Evolutionary conservation across 2,888 invertebrate species (phyloP).

Genomic region (Mactromeris polynyma): DNA sequence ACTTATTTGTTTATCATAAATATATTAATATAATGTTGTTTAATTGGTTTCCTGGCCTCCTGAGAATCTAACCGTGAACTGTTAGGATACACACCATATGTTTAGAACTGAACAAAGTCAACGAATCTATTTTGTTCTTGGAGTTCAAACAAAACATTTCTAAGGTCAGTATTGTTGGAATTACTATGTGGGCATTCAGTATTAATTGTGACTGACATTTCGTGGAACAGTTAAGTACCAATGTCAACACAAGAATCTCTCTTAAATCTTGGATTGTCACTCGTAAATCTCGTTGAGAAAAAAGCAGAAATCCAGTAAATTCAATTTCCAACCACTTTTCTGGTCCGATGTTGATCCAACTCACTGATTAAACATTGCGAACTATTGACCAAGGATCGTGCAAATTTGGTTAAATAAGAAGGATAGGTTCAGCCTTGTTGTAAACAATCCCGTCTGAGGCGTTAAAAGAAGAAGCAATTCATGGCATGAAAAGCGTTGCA

Average conservation of each 20-base stretch:
- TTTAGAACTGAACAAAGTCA: too few relatives aligned
- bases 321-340: not conserved
- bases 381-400: not conserved
- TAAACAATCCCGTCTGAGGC: too few relatives aligned
- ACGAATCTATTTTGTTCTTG: too few relatives aligned
- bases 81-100: too few relatives aligned
- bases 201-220: slow-evolving; percentile 2
- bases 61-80: too few relatives aligned
- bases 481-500: too few relatives aligned
- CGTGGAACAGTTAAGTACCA: not conserved
- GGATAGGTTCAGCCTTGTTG: too few relatives aligned
- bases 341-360: not conserved
- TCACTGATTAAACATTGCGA: not conserved
- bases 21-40: too few relatives aligned
- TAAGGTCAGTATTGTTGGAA: not conserved
- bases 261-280: not conserved
- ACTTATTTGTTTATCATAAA: too few relatives aligned
- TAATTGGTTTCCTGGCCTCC: too few relatives aligned
- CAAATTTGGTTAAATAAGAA: not conserved
- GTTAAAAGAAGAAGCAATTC: too few relatives aligned
- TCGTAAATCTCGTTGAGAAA: not conserved
- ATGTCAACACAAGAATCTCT: not conserved
- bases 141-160: too few relatives aligned
- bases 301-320: not conserved
- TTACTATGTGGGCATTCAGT: not conserved